Conservation (phyloP, 2,888 invertebrate genomes). For the Eristalinus sepulchralis region DNA sequence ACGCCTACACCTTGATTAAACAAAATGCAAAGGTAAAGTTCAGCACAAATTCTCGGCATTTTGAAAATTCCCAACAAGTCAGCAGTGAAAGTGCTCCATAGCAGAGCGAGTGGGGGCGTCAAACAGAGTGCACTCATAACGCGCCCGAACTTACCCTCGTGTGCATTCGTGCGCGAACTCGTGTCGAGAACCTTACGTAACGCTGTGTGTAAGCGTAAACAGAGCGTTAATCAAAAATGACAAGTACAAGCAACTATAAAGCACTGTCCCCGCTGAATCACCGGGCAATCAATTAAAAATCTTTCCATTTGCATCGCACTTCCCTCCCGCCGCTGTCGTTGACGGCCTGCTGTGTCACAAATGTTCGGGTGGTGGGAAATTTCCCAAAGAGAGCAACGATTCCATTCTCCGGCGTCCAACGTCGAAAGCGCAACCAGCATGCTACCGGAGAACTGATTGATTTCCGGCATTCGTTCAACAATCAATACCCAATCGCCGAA, state of each 20-base stretch:
- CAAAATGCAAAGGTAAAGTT: no score
- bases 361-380: background rate
- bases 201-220: background rate
- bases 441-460: conserved; percentile 29
- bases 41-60: no score
- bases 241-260: conserved; percentile 23
- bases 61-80: background rate
- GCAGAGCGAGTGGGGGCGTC: background rate
- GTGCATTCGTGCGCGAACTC: background rate
- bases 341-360: background rate
- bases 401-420: background rate
- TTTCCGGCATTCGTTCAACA: conserved; percentile 25
- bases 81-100: background rate
- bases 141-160: background rate
- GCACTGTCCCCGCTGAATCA: conserved; percentile 10
- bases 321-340: background rate
- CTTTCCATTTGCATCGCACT: conserved; percentile 17
- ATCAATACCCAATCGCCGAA: conserved; percentile 13
- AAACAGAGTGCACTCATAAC: background rate
- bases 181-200: background rate
- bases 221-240: conserved; percentile 34
- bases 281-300: conserved; percentile 37
- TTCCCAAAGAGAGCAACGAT: conserved; percentile 2
- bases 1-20: no score
- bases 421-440: no score